phyloP scores from a whole-genome alignment of 2,888 invertebrate genomes.

The Cosmia pyralina region DNA sequence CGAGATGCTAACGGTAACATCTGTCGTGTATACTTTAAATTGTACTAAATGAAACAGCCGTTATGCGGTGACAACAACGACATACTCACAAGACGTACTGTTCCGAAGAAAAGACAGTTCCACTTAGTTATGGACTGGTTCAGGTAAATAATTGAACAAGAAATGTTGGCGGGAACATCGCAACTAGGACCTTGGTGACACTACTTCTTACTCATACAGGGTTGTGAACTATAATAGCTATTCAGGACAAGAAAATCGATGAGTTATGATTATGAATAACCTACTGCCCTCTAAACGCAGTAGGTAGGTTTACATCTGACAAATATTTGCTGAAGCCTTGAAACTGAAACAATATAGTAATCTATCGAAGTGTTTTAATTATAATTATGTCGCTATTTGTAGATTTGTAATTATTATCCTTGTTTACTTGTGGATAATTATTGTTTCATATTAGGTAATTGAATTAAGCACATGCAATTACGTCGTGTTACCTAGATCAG shows the following conservation, averaged over 20 bases:
- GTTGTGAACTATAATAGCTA: constrained; percentile 3
- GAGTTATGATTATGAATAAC: constrained; percentile 20
- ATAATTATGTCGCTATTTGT: constrained; percentile 46
- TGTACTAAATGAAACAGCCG: constrained; percentile 64
- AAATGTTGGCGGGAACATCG: constrained; percentile 4
- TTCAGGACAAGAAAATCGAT: constrained; percentile 35
- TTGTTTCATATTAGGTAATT: constrained; percentile 41
- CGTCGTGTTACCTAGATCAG: neutral
- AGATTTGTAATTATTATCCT: constrained; percentile 44
- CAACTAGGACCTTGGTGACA: constrained; percentile 4
- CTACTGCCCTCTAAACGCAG: constrained; percentile 19
- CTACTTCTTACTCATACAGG: neutral
- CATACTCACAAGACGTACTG: constrained; percentile 21
- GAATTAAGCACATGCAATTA: constrained; percentile 21
- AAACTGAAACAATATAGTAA: constrained; percentile 43
- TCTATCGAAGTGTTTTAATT: constrained; percentile 34
- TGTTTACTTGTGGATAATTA: constrained; percentile 31
- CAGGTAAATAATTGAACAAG: constrained; percentile 31
- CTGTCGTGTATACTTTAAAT: constrained; percentile 57
- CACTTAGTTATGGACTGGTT: constrained; percentile 40
- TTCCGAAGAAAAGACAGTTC: constrained; percentile 31
- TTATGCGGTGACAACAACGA: constrained; percentile 50
- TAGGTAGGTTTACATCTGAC: constrained; percentile 30
- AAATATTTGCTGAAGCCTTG: constrained; percentile 56
- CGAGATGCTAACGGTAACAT: constrained; percentile 54